Conservation (phyloP, 2,113 vertebrate species). For the Mormyrus iriodes region DNA sequence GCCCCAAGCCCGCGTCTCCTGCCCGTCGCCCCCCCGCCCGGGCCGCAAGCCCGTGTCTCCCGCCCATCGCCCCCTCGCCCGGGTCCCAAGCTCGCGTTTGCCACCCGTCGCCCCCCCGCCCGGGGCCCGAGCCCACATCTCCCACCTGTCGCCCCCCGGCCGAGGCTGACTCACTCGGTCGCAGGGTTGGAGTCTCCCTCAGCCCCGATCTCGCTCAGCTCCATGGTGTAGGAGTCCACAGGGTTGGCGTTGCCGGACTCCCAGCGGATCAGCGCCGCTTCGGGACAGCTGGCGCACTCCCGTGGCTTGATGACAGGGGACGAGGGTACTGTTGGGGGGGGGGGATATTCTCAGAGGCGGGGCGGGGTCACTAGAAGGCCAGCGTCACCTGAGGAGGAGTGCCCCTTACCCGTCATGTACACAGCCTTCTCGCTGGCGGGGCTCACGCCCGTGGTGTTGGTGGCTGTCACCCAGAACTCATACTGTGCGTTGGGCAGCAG, state of each 20-base stretch:
- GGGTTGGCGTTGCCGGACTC: slow-evolving; percentile 82
- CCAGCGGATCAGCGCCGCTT: slow-evolving; percentile 81
- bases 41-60: neutral
- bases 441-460: slow-evolving; percentile 80
- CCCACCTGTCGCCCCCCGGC: slow-evolving; percentile 27
- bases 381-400: neutral
- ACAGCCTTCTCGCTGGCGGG: slow-evolving; percentile 78
- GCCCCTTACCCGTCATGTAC: slow-evolving; percentile 79
- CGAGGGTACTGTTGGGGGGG: slow-evolving; percentile 69
- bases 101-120: too few relatives aligned
- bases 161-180: slow-evolving; percentile 61
- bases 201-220: slow-evolving; percentile 57
- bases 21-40: too few relatives aligned
- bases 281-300: slow-evolving; percentile 71
- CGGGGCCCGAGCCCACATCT: neutral
- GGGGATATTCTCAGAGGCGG: neutral
- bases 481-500: slow-evolving; percentile 84
- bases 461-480: slow-evolving; percentile 88
- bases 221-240: slow-evolving; percentile 80
- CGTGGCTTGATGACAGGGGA: slow-evolving; percentile 65
- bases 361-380: neutral
- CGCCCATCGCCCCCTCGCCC: slow-evolving; percentile 24
- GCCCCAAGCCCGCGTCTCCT: too few relatives aligned
- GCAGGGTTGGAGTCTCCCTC: slow-evolving; percentile 31
- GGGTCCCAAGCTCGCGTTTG: too few relatives aligned